Percentiles rank a stretch among this genome's conserved stretches.
Conservation (phyloP, 2,797 vertebrate species). For the Nyctibius grandis region DNA sequence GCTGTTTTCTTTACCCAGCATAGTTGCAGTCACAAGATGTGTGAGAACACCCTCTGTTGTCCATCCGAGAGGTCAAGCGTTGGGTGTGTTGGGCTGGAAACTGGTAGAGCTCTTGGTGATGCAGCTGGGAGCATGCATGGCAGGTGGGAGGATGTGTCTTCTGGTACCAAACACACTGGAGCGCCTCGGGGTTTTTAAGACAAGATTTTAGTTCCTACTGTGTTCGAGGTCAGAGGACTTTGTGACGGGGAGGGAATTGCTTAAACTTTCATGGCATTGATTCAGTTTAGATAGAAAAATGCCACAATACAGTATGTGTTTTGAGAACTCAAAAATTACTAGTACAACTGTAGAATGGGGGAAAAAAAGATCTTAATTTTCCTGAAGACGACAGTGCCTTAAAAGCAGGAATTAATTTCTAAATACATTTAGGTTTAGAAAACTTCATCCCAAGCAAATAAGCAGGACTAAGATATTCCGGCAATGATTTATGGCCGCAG, state of each 20-base stretch:
- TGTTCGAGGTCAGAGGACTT: neutral
- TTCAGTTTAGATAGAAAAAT: neutral
- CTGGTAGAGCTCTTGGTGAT: neutral
- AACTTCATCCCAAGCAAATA: neutral
- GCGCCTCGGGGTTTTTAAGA: rapidly evolving
- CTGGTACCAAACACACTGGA: neutral
- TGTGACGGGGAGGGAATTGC: neutral
- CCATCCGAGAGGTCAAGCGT: neutral
- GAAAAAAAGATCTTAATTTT: neutral
- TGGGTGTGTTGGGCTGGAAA: neutral
- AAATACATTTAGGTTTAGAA: neutral
- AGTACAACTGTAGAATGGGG: neutral
- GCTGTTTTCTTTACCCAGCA: neutral
- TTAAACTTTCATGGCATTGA: neutral
- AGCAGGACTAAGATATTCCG: neutral
- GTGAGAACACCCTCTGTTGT: neutral
- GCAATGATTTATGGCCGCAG: neutral
- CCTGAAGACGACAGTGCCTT: neutral
- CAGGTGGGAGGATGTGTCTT: neutral
- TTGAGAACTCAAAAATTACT: neutral
- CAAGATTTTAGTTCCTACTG: neutral
- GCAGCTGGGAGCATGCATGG: neutral
- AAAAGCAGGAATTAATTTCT: neutral
- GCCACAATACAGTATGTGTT: neutral
- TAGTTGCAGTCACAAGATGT: neutral